Evolutionary conservation across 1,140 invertebrate genomes (phyloP), one percentile per base, ranked within the genome.

Genomic region (Drosophila malerkotliana): DNA sequence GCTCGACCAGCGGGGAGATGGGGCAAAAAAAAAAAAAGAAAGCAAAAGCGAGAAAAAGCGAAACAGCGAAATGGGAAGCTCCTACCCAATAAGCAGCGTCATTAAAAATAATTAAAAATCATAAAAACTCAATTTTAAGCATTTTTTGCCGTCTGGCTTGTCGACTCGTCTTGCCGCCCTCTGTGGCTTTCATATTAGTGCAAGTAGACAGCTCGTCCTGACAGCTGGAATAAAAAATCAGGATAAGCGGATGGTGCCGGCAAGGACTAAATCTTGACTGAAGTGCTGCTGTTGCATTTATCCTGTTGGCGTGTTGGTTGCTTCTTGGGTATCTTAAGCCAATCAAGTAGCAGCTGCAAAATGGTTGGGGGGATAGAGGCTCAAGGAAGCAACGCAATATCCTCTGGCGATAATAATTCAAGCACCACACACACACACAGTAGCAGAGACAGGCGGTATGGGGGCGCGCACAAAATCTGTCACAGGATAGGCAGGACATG

Each of bases 61-160:
- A 34, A 41, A n/a, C 18, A 72, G 24, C 8, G 15, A 28, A 41
- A 14, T 12, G 30, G 54, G 47, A 60, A 72, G 53, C 53, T 47
- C 54, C 69, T 59, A 49, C 47, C 56, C 81, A 90, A 90, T 81
- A 84, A 89, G 85, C 80, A 90, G 72, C 77, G 81, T 85, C 85
- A 90, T 90, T 90, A 90, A 90, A 90, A 90, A 85, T 90, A 90
- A 90, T 90, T 90, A 90, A 90, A 89, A 90, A 90, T 90, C 85
- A 90, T 90, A 90, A 90, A 90, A 90, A 82, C 85, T 90, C 85
- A 90, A 90, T 90, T 85, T 89, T 80, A 90, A 89, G 77, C 67
- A 80, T 58, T 75, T 66, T 73, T 51, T 64, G 66, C 41, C 10
- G 74, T 45, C 73, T 64, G 67, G 81, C 62, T 48, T 41, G 44